Percentiles rank a stretch among this genome's conserved stretches.
Evolutionary conservation across 1,140 invertebrate genomes (phyloP).

Genomic region (Lysiphlebus fabarum): DNA sequence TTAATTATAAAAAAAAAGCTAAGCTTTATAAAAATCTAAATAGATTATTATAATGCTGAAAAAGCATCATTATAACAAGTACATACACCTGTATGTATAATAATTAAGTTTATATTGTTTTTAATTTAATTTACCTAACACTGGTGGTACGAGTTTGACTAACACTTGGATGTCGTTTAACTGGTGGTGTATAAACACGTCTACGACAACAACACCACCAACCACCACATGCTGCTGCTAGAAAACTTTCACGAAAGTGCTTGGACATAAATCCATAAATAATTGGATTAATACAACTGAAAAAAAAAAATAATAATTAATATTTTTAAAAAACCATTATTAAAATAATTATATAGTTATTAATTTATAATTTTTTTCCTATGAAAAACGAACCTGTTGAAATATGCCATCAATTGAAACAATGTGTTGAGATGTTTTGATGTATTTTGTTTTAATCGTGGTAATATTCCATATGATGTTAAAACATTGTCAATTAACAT

Average conservation of each 20-base stretch:
- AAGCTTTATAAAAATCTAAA: no score
- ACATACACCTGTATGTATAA: no score
- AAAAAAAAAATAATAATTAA: slow-evolving; percentile 27
- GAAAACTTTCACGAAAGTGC: slow-evolving; percentile 68
- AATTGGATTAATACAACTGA: slow-evolving; percentile 73
- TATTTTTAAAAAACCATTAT: neutral
- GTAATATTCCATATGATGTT: slow-evolving; percentile 61
- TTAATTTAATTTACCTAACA: slow-evolving; percentile 36
- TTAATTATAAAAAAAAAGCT: no score
- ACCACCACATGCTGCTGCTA: slow-evolving; percentile 48
- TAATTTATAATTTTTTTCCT: no score
- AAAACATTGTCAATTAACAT: slow-evolving; percentile 65
- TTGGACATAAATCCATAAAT: slow-evolving; percentile 80
- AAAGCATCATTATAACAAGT: no score
- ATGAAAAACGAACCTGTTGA: slow-evolving; percentile 59
- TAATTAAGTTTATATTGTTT: no score
- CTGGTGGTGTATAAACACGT: slow-evolving; percentile 36
- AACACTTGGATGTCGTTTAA: slow-evolving; percentile 46
- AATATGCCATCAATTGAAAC: slow-evolving; percentile 67
- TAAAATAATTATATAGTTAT: neutral
- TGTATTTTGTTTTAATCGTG: slow-evolving; percentile 54
- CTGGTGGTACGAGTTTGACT: slow-evolving; percentile 50
- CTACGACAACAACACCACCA: slow-evolving; percentile 43
- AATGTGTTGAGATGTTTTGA: slow-evolving; percentile 63
- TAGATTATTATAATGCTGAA: no score